Evolutionary conservation across 2,888 invertebrate species (phyloP).

Genomic region (Allygus modestus): DNA sequence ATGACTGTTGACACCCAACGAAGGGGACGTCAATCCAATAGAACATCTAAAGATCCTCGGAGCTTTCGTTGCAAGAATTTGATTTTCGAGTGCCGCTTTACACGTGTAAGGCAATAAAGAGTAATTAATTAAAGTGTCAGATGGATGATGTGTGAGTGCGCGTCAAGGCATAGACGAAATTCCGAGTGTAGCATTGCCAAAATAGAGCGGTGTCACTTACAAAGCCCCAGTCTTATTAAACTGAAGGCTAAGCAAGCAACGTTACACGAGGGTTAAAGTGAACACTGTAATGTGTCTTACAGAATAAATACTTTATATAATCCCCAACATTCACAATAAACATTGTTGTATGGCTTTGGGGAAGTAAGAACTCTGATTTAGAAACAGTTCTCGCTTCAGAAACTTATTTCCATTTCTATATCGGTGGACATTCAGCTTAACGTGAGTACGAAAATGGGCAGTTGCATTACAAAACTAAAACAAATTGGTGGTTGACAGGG

Average conservation of each 20-base stretch:
- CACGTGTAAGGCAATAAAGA: constrained; percentile 50
- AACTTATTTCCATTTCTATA: no score
- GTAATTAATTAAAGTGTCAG: constrained; percentile 51
- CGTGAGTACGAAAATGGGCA: no score
- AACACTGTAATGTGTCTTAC: neutral
- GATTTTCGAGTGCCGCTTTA: constrained; percentile 24
- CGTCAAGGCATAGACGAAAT: neutral
- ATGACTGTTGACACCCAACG: constrained; percentile 49
- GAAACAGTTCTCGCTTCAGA: no score
- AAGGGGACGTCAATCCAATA: constrained; percentile 53
- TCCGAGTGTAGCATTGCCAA: constrained; percentile 47
- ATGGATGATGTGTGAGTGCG: constrained; percentile 48
- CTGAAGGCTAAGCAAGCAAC: neutral
- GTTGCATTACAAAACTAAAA: no score
- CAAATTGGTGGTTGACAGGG: no score
- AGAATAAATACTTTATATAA: neutral
- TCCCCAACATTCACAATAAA: neutral
- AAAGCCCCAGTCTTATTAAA: neutral
- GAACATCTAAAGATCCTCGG: constrained; percentile 37
- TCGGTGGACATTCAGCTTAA: no score
- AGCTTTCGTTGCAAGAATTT: constrained; percentile 49
- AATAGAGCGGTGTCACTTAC: constrained; percentile 22
- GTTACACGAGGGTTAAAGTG: neutral
- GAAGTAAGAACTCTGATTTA: no score
- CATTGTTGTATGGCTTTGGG: no score